Conservation (phyloP, 2,888 invertebrate genomes). For the Cheilosia urbana region DNA sequence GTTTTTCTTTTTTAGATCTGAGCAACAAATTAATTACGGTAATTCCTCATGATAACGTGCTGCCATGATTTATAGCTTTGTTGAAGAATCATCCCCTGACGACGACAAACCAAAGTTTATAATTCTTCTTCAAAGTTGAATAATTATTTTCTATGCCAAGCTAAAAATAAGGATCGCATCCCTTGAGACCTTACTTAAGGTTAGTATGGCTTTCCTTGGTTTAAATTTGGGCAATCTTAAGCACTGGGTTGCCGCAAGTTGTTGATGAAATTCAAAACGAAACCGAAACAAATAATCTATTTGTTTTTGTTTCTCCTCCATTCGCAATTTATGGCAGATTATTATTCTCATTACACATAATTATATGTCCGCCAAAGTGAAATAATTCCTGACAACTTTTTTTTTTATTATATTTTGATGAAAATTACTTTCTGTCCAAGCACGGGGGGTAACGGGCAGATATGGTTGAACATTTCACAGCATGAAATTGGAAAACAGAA, state of each 20-base stretch:
- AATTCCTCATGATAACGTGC: background rate
- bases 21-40: background rate
- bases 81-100: background rate
- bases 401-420: conserved; percentile 12
- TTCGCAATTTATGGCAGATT: conserved; percentile 3
- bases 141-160: background rate
- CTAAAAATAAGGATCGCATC: background rate
- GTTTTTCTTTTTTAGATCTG: background rate
- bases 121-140: background rate
- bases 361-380: conserved; percentile 3
- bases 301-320: background rate
- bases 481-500: conserved; percentile 16
- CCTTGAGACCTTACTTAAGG: background rate
- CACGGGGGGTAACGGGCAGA: background rate
- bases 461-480: background rate
- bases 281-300: background rate
- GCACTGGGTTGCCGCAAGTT: background rate
- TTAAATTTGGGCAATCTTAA: background rate
- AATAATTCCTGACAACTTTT: background rate
- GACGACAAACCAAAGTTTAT: background rate
- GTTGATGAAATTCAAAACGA: background rate
- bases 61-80: background rate
- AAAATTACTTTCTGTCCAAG: conserved; percentile 1
- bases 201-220: background rate
- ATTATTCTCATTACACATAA: conserved; percentile 15